phyloP scores from a whole-genome alignment of 2,888 invertebrate genomes.

The Blera fallax region DNA sequence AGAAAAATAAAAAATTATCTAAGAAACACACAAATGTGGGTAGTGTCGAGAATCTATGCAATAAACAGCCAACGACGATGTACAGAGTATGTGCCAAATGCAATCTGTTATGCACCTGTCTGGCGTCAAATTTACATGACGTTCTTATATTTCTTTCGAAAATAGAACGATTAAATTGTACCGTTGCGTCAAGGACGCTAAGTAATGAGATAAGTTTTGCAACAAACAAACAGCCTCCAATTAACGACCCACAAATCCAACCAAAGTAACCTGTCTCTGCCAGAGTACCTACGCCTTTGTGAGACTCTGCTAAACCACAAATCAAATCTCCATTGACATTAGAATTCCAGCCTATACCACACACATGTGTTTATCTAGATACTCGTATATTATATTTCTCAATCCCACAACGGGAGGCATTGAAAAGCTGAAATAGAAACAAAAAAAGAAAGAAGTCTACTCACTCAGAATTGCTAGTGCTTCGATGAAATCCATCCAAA shows the following conservation, averaged over 20 bases:
- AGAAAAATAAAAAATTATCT: neutral
- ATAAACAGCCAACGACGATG: neutral
- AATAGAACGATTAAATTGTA: conserved; percentile 41
- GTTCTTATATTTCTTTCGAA: conserved; percentile 35
- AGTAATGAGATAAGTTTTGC: conserved; percentile 56
- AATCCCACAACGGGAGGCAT: conserved; percentile 28
- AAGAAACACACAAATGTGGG: conserved; percentile 7
- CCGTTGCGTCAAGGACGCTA: conserved; percentile 56
- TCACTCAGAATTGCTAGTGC: conserved; percentile 75
- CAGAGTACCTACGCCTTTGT: conserved; percentile 36
- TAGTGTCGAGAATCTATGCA: neutral
- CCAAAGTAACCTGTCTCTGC: neutral
- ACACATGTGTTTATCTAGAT: conserved; percentile 4
- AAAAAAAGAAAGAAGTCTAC: conserved; percentile 41
- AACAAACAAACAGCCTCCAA: conserved; percentile 8
- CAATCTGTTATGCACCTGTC: conserved; percentile 26
- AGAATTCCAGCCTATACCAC: conserved; percentile 48
- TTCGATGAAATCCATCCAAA: conserved; percentile 75
- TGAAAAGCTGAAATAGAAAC: too few species aligned
- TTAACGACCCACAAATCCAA: conserved; percentile 35
- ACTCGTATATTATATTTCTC: conserved; percentile 20
- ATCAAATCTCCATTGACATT: conserved; percentile 58
- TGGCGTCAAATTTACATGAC: neutral
- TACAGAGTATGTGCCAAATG: conserved; percentile 10
- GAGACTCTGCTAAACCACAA: conserved; percentile 55